Evolutionary conservation across 1,140 invertebrate species (phyloP), one percentile per base, ranked within the genome.

Genomic region (Chironomus striatipennis): DNA sequence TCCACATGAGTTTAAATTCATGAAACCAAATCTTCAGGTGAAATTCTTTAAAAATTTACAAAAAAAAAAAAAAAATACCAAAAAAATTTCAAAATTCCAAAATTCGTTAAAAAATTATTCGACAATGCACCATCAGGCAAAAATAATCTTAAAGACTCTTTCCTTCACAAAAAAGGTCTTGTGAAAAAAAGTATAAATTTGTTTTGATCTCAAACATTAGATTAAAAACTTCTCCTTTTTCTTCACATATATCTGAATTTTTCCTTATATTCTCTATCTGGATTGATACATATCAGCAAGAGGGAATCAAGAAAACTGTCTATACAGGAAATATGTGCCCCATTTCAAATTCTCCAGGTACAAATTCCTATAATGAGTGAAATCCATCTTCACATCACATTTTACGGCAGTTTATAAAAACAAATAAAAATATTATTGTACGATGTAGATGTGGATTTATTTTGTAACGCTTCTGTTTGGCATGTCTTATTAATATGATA

Each of bases 341-440:
- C 24, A 34, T 34, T 34, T 34, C 24, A 34, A 57, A 12, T 70
- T 21, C 18, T 18, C 9, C 65, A 70, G 65, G 65, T 70, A 70
- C 65, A 70, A 70, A 70, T 70, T 70, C 20, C 18, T 70, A 20
- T 70, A 70, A 70, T 70, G 17, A 70, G 65, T 10, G 65, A 70
- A 70, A 70, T 70, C 7, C 20, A 70, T 70, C 17, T 21, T 57
- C 24, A 34, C 24, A 34, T 34, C n/a, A n/a, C n/a, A 34, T 34
- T 34, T 34, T 34, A 34, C 24, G 24, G 24, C 47, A 57, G 47
- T 57, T 57, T n/a, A 15, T 57, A 57, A 57, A 34, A 57, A 57
- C 47, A 57, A 57, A 57, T 57, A 57, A 57, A 57, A 57, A 57
- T 57, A 57, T 57, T n/a, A 57, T 57, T 57, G 47, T 57, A 57